Evolutionary conservation across 1,140 invertebrate species (phyloP), one percentile per base, ranked within the genome.

Genomic region (Conus betulinus): DNA sequence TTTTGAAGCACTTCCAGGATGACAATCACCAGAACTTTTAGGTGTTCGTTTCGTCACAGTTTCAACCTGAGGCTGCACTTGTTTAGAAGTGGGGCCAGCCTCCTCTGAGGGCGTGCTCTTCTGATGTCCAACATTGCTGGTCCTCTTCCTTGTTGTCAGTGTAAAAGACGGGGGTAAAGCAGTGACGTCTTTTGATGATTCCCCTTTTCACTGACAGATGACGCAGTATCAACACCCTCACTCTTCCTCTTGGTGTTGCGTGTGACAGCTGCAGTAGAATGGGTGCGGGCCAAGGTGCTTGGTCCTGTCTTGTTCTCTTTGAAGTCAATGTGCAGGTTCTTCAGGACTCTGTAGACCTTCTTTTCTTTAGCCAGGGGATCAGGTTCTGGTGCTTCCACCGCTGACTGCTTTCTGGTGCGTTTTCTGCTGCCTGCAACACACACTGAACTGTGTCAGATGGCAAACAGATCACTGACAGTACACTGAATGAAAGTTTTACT

Each of bases 281-380:
- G 8, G 39, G 25, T 79, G 39, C 6, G 17, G 6, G 17, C 67
- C 67, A 20, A 23, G 67, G 67, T 23, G 20, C 67, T 23, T 7
- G 67, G 23, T 23, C 11, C 10, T 63, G 60, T 4, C 17, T 63
- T 63, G 60, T 63, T 63, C 60, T 10, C 76, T 15, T 81, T 81
- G 39, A 81, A 81, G 20, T 52, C 79, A 17, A 81, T 81, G 51
- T 52, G 39, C 79, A 81, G 79, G 15, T 53, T 81, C 51, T 81
- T 81, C 79, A 81, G 51, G 51, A 51, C 79, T 81, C 79, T 81
- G 79, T 51, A 23, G 10, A 81, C 79, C 51, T 81, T 81, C 51
- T 81, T 53, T 7, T 53, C 17, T 17, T 53, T 7, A 52, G 39
- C 79, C 51, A 23, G 15, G 15, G n/a, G 13, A 20, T 11, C 51